Conservation (phyloP, 1,140 invertebrate genomes). For the Megalonaias nervosa region DNA sequence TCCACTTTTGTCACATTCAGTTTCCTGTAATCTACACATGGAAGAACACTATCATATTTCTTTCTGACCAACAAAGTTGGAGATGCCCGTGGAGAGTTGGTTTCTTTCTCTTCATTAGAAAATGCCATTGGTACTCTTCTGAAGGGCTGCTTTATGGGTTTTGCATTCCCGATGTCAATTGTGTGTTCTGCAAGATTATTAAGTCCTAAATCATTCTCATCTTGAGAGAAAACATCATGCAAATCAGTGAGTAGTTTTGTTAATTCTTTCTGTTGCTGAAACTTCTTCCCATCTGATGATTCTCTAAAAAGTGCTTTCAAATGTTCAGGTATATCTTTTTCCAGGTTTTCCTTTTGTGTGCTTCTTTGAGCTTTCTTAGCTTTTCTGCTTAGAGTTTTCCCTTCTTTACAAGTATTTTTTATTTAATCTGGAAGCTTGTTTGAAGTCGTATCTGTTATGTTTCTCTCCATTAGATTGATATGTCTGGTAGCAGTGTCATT, state of each 20-base stretch:
- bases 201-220: too few relatives aligned
- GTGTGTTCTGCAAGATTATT: constrained; percentile 29
- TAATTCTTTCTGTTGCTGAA: constrained; percentile 1
- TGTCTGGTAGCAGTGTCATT: not conserved
- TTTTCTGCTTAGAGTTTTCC: not conserved
- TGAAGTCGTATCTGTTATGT: not conserved
- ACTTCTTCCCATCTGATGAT: not conserved
- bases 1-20: constrained; percentile 59
- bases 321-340: not conserved
- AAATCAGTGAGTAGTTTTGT: not conserved
- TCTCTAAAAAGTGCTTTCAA: not conserved
- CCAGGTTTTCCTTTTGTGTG: too few relatives aligned
- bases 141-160: constrained; percentile 32
- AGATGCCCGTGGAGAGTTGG: constrained; percentile 43
- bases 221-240: too few relatives aligned
- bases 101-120: constrained; percentile 27
- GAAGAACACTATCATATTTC: constrained; percentile 68
- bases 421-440: not conserved
- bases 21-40: constrained; percentile 72
- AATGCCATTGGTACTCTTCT: constrained; percentile 35
- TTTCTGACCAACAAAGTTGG: constrained; percentile 71
- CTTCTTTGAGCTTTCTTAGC: not conserved
- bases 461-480: not conserved
- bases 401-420: not conserved
- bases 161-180: constrained; percentile 34